A percentile compares a stretch with the other conserved stretches of the same genome.
Conservation (phyloP, 1,140 invertebrate genomes). For the Samia ricini region DNA sequence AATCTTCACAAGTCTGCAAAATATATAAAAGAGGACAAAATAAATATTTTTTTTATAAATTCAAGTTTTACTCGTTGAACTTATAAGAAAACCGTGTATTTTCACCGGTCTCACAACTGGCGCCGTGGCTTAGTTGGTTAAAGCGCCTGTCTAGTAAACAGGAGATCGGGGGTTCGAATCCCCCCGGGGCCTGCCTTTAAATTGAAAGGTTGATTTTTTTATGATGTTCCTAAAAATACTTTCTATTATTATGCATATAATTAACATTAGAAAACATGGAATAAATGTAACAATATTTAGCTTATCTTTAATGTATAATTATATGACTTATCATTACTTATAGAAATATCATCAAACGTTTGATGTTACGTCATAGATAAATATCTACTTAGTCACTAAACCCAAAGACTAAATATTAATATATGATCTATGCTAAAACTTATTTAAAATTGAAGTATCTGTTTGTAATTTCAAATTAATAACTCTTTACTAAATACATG, state of each 20-base stretch:
- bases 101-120: conserved; percentile 29
- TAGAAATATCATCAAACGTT: no score
- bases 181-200: conserved; percentile 76
- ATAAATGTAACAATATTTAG: no score
- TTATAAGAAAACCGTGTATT: neutral
- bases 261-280: conserved; percentile 5
- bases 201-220: neutral
- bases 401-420: no score
- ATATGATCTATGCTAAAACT: no score
- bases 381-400: no score
- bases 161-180: conserved; percentile 82
- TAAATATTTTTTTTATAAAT: no score
- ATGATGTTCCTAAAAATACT: neutral
- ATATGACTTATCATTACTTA: neutral
- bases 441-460: no score
- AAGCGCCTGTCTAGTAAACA: conserved; percentile 83
- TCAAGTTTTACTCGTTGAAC: neutral
- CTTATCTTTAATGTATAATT: neutral
- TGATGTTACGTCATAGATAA: no score
- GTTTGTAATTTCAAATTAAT: no score
- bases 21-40: no score
- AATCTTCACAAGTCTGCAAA: no score
- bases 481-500: no score
- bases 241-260: neutral
- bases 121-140: conserved; percentile 82